Conservation (phyloP, 1,140 invertebrate genomes). For the Ceratosolen solmsi region DNA sequence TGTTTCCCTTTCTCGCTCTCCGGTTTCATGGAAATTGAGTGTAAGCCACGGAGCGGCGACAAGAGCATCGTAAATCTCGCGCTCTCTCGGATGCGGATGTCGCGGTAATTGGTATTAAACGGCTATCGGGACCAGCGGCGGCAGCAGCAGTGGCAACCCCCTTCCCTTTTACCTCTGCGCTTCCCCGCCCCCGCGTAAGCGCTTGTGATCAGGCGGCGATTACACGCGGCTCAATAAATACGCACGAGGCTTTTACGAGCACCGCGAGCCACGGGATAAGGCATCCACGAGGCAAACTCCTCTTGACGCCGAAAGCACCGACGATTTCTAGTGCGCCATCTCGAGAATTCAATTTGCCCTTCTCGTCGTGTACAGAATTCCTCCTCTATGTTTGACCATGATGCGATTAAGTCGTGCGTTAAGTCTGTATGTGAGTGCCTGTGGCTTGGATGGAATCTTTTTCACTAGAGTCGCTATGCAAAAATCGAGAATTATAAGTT, state of each 20-base stretch:
- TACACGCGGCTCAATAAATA: constrained; percentile 28
- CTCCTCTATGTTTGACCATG: not conserved
- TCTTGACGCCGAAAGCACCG: not conserved
- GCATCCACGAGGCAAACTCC: not conserved
- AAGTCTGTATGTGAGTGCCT: not conserved
- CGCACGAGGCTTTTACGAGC: not conserved
- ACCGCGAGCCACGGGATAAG: constrained; percentile 4
- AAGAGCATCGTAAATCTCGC: constrained; percentile 49
- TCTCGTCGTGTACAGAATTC: not conserved
- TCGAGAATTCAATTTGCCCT: constrained; percentile 49
- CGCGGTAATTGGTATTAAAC: constrained; percentile 55
- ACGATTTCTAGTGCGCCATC: constrained; percentile 6
- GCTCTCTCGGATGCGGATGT: constrained; percentile 53
- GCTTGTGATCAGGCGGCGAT: constrained; percentile 7
- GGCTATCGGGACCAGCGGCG: constrained; percentile 29
- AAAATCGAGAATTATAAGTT: not conserved
- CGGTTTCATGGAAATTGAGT: constrained; percentile 47
- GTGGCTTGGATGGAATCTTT: not conserved
- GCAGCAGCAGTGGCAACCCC: too few relatives aligned
- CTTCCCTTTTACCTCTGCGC: too few relatives aligned
- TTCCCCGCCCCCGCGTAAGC: not conserved
- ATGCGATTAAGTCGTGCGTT: not conserved
- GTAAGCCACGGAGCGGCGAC: constrained; percentile 12
- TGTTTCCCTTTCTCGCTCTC: too few relatives aligned
- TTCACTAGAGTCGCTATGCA: not conserved